Percentiles rank a stretch among this genome's conserved stretches.
phyloP scores from a whole-genome alignment of 2,797 vertebrate species.

The Channallabes apus region DNA sequence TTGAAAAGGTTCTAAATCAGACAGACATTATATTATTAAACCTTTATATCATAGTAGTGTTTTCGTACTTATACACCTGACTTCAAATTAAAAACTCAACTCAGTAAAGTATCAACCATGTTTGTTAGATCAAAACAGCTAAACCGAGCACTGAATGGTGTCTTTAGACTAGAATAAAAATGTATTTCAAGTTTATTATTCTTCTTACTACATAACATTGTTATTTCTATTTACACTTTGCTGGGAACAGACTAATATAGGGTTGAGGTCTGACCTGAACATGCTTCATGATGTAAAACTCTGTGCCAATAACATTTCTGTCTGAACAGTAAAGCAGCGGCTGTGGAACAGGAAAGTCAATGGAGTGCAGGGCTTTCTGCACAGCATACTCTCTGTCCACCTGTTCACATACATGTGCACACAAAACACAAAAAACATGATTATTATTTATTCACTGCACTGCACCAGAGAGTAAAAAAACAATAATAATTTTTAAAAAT shows the following conservation, averaged over 20 bases:
- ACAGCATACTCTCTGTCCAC: constrained; percentile 88
- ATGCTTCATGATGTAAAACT: constrained; percentile 93
- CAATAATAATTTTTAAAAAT: too few relatives aligned
- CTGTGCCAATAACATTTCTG: constrained; percentile 82
- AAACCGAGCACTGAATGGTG: neutral
- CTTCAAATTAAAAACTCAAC: neutral
- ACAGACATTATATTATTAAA: neutral
- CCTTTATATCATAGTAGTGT: neutral
- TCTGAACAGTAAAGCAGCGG: constrained; percentile 85
- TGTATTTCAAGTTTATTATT: neutral
- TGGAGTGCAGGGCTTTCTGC: constrained; percentile 81
- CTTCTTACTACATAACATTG: neutral
- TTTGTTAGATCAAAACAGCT: neutral
- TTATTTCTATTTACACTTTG: neutral
- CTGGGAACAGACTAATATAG: neutral
- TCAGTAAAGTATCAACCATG: neutral
- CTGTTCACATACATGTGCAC: constrained; percentile 62
- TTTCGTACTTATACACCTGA: neutral
- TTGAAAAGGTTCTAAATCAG: neutral
- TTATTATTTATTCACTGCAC: neutral
- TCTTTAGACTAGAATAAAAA: neutral
- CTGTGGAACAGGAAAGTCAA: constrained; percentile 88
- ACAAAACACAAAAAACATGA: neutral
- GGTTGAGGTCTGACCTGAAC: constrained; percentile 72
- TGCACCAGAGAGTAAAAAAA: neutral